These are phyloP conservation scores for Reticulitermes speratus DNA, from an alignment of 1,140 invertebrate genomes.

Conservation along the genomic window DNA sequence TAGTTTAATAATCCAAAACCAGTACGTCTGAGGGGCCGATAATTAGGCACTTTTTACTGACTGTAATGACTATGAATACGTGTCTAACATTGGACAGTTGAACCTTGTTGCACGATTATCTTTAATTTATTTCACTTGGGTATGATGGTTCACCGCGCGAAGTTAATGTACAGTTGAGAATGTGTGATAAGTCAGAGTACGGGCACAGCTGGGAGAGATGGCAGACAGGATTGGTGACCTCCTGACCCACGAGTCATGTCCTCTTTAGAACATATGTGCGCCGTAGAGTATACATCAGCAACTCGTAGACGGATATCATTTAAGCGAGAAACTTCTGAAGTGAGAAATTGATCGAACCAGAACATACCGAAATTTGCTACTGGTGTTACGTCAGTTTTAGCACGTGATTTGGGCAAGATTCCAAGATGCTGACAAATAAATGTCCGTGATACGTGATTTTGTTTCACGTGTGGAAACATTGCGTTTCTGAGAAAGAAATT, in stretches of 20 bases:
- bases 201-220: too few species aligned
- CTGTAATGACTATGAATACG: too few species aligned
- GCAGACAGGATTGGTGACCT: background rate
- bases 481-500: too few species aligned
- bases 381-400: background rate
- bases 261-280: background rate
- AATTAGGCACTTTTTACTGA: too few species aligned
- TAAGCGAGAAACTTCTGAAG: background rate
- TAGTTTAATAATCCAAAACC: too few species aligned
- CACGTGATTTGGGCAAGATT: background rate
- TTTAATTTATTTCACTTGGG: too few species aligned
- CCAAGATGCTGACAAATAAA: background rate
- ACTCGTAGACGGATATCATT: background rate
- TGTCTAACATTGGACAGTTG: too few species aligned
- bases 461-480: background rate
- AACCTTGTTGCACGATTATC: too few species aligned
- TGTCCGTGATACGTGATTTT: background rate
- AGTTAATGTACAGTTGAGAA: too few species aligned
- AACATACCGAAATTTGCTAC: background rate
- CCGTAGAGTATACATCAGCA: background rate
- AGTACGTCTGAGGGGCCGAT: too few species aligned
- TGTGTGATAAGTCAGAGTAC: too few species aligned
- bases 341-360: background rate
- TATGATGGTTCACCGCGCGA: too few species aligned
- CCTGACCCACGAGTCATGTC: background rate